Conservation (phyloP, 2,113 vertebrate species). For the Rafetus swinhoei region DNA sequence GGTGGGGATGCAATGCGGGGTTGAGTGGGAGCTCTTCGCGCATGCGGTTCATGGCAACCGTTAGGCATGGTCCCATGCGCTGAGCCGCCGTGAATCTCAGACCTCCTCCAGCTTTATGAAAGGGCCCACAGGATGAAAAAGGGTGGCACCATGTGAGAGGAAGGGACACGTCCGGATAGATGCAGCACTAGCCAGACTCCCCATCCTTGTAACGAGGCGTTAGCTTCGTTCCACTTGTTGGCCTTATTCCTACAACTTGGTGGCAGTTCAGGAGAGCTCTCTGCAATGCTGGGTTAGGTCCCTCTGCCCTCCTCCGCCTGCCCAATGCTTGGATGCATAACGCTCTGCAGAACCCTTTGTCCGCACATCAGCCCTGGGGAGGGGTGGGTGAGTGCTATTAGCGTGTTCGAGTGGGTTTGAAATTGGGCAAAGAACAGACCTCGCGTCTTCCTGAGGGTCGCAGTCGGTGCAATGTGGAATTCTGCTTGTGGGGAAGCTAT, state of each 20-base stretch:
- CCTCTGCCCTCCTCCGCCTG: no score
- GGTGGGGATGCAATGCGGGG: neutral
- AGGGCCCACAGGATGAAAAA: neutral
- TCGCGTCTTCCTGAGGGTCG: neutral
- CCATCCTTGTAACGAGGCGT: neutral
- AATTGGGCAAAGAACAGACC: neutral
- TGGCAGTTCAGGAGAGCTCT: no score
- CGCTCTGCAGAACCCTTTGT: no score
- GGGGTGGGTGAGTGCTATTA: no score
- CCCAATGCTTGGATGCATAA: no score
- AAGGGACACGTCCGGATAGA: neutral
- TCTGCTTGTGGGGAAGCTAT: neutral
- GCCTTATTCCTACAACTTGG: no score
- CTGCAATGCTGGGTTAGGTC: no score
- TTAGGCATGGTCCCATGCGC: neutral
- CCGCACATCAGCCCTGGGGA: no score
- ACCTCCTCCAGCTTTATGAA: neutral
- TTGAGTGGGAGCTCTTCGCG: neutral
- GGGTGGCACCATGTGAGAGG: neutral
- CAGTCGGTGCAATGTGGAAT: neutral
- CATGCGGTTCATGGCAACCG: neutral
- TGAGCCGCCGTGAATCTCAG: neutral
- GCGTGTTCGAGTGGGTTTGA: no score
- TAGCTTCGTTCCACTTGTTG: neutral
- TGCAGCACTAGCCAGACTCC: neutral